Base-by-base conservation (phyloP, 2,888 invertebrate species). In the Oxycera nigricornis region DNA sequence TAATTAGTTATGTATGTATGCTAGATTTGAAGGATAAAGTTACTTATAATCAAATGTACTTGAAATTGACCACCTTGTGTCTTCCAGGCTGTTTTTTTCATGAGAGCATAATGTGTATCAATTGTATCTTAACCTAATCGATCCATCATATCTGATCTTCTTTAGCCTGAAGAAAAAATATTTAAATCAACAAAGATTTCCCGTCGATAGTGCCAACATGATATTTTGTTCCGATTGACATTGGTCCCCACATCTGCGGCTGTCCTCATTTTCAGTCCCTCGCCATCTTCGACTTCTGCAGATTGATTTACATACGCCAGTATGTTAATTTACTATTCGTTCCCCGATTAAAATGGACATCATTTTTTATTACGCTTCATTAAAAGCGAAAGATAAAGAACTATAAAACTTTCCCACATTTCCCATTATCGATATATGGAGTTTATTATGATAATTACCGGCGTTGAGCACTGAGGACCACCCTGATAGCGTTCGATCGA, bases 381-480 rank as follows among this genome's bases (percentile, higher is more conserved):
- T 70, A 70, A 70, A 70, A 52, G 55, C 70, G 31, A 70, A 31
- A 52, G 70, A 70, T 70, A 70, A 70, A 70, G 70, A 70, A 52
- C 70, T 52, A 52, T 70, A 70, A 52, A 70, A 70, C 70, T 70
- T 70, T 70, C 70, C 70, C 70, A 70, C 70, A 70, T 70, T 70
- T 52, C 70, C 70, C 70, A 55, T 55, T 70, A 70, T 70, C 70
- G 55, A 55, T 52, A 70, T 70, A 70, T 52, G 55, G 52, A 52
- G 70, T 70, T 70, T 70, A 70, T 70, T 70, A 70, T 70, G 70
- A 70, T 70, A 70, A 70, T 70, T 70, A 70, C 70, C 31, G 52
- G 68, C 52, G 46, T 46, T 68, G 68, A 50, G 52, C 68, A 39
- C 70, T 70, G 20, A n/a, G 55, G 70, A 70, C 70, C 70, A 70